phyloP scores from a whole-genome alignment of 2,888 invertebrate genomes.

The Scaptomyza reducta region DNA sequence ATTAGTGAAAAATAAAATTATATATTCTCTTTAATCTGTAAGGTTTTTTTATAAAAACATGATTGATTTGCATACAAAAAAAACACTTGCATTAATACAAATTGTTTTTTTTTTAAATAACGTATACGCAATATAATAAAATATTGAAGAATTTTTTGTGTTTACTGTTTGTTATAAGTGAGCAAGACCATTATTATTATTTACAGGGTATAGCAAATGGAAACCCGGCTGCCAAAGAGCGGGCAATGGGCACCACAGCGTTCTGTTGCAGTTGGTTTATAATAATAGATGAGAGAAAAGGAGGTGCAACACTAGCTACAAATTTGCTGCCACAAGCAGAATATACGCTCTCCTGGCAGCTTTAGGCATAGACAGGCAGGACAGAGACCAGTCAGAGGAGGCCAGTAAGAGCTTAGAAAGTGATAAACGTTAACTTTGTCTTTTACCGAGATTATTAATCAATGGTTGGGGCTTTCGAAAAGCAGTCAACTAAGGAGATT shows the following conservation, averaged over 20 bases:
- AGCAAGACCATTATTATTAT: background rate
- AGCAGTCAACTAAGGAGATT: slow-evolving; percentile 27
- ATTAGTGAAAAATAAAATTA: too few relatives aligned
- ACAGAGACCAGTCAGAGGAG: slow-evolving; percentile 3
- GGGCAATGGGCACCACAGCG: slow-evolving; percentile 10
- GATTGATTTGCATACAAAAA: too few relatives aligned
- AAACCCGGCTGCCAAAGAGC: slow-evolving; percentile 2
- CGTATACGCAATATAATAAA: too few relatives aligned
- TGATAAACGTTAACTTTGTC: slow-evolving; percentile 25
- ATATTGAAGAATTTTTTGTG: too few relatives aligned
- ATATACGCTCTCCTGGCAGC: slow-evolving; percentile 61
- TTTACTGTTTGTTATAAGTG: background rate
- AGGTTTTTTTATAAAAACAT: too few relatives aligned
- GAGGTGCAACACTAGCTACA: slow-evolving; percentile 45
- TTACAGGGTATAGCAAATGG: slow-evolving; percentile 21
- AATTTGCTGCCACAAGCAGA: slow-evolving; percentile 66
- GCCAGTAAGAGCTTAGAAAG: background rate
- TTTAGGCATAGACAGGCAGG: slow-evolving; percentile 35
- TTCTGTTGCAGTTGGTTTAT: slow-evolving; percentile 31
- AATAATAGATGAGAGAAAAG: background rate
- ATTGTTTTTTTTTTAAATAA: too few relatives aligned
- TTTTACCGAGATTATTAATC: slow-evolving; percentile 53
- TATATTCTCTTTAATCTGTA: too few relatives aligned
- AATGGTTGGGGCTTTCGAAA: slow-evolving; percentile 31
- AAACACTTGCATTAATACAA: too few relatives aligned